Base-by-base conservation (phyloP, 2,888 invertebrate genomes). In the Netelia fuscicornis region DNA sequence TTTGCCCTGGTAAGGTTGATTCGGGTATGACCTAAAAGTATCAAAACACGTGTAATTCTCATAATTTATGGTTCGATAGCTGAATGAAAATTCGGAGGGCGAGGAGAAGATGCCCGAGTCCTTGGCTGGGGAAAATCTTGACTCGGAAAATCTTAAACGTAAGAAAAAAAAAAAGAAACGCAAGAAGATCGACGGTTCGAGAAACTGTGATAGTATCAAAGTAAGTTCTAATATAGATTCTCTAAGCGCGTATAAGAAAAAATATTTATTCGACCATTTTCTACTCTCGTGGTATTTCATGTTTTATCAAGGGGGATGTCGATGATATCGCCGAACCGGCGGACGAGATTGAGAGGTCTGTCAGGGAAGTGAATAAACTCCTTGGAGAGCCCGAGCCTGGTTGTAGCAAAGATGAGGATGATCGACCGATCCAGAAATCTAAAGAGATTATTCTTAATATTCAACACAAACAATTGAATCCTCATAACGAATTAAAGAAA, bases 401-500 rank as follows among this genome's bases (percentile, higher is more conserved):
- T 78, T 91, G 91, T 54, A 91, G 92, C 86, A 85, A 91, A 76
- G 87, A 92, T 52, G 89, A 90, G 48, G 78, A 74, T 6, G 17
- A 60, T 1, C 25, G 3, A 10, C 74, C 64, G 44, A 1, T 68
- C 76, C 25, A 68, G 84, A 76, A 88, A 81, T 81, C 87, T 13
- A 92, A 91, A 70, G 95, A 95, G 88, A 94, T 95, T 62, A 93
- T 96, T 52, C 94, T 97, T 10, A 94, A 94, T 71, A 95, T 97
- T 37, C 96, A 97, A 86, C 95, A 96, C 86, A 96, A 96, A 91
- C 95, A 97, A 92, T 94, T 98, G 25, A 97, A 97, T 94, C 96
- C 97, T 11, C 96, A 97, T 87, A 97, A 97, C 94, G 98, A 98
- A 94, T 94, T 98, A 92, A 96, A 97, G 85, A 95, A 96, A 90